Conservation (phyloP, 2,113 vertebrate species). For the Tychaedon coryphoeus region DNA sequence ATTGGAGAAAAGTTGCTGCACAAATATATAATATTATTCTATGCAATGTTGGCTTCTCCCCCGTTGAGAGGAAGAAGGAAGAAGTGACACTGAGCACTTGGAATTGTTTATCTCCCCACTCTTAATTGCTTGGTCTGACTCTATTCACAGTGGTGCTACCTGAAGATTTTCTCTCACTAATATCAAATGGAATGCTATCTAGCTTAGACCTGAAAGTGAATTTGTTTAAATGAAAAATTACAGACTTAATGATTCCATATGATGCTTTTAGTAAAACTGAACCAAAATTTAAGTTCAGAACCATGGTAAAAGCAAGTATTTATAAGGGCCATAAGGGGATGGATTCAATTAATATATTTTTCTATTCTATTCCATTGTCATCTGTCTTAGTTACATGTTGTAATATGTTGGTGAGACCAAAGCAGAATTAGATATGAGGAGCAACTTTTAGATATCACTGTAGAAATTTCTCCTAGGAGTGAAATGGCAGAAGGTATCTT, state of each 20-base stretch:
- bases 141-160: background rate
- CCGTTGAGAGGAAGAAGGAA: background rate
- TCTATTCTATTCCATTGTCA: background rate
- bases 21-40: background rate
- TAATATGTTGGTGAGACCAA: background rate
- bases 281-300: background rate
- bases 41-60: background rate
- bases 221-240: background rate
- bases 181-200: background rate
- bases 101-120: slow-evolving; percentile 22
- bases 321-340: background rate
- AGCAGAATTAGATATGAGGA: background rate
- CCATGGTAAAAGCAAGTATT: background rate
- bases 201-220: background rate
- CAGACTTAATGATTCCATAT: background rate
- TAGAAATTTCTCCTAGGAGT: background rate
- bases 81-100: background rate
- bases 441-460: background rate
- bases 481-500: background rate
- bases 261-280: background rate
- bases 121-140: background rate
- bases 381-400: background rate
- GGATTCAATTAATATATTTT: background rate
- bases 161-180: background rate
- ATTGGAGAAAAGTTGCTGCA: background rate